Evolutionary conservation across 1,140 invertebrate species (phyloP).

Genomic region (Caenorhabditis latens): DNA sequence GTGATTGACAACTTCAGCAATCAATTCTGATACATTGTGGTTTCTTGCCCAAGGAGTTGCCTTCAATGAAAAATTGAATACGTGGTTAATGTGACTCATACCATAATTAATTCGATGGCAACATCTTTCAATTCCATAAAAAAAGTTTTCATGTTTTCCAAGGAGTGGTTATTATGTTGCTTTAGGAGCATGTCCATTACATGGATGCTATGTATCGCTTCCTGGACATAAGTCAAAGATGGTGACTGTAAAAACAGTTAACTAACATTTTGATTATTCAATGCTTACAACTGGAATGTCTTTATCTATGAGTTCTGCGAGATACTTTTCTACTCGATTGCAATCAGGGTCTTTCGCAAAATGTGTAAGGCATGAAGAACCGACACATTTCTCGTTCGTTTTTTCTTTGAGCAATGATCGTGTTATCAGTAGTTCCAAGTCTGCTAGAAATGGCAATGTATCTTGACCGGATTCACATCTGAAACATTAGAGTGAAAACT

Average conservation of each 20-base stretch:
- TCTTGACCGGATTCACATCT: neutral
- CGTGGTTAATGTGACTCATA: neutral
- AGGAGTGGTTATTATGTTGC: too few species aligned
- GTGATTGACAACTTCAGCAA: neutral
- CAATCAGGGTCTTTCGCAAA: neutral
- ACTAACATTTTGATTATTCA: too few species aligned
- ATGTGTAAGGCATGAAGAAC: neutral
- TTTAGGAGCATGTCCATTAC: too few species aligned
- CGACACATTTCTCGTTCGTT: neutral
- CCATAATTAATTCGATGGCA: neutral
- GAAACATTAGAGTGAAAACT: neutral
- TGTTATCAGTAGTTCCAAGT: neutral
- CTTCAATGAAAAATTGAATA: neutral
- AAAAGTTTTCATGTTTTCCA: neutral
- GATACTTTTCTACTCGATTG: neutral
- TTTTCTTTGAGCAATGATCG: neutral
- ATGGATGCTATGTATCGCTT: too few species aligned
- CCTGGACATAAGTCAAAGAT: too few species aligned
- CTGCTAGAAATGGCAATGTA: neutral
- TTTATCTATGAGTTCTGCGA: neutral
- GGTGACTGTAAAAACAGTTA: too few species aligned
- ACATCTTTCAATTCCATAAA: neutral
- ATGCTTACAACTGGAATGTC: too few species aligned
- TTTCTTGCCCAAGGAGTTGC: neutral
- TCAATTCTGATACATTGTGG: constrained; percentile 1